Base-by-base conservation (phyloP, 2,113 vertebrate species). In the Eudorcas thomsonii region DNA sequence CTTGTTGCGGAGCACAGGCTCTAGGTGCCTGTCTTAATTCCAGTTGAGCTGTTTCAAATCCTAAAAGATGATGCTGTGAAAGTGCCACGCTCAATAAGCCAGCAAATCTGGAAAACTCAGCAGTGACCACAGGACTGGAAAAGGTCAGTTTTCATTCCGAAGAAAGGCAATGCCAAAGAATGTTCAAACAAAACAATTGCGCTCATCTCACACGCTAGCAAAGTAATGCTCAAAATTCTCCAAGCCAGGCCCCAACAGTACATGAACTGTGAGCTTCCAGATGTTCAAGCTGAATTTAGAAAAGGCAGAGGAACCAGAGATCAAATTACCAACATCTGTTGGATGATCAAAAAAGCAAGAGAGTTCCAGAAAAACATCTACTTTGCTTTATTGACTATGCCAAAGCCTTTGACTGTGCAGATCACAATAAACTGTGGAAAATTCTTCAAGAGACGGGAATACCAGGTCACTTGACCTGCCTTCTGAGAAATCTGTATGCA, bases 1-100 rank as follows among this genome's bases (percentile, higher is more conserved):
- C 36, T 26, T 43, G 36, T 26, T 77, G 36, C 0, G 0, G 1
- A 14, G 11, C 36, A 25, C 12, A 14, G 71, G 36, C 21, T 74
- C 71, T 2, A 14, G 36, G 23, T 25, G 36, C 21, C 21, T 39
- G 36, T 43, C 36, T 43, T 12, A 71, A 71, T 71, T 71, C 67
- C 19, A 71, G n/a, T 23, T 12, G 67, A 71, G n/a, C n/a, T 23
- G 1, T 39, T 71, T 39, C 67, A 39, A 71, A 39, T 71, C 67
- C 67, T 71, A 1, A 71, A 71, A 71, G 19, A 23, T 3, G 67
- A 39, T 39, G n/a, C 19, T 71, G n/a, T 23, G 19, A 23, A 71
- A 39, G 67, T 12, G n/a, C n/a, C 0, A 0, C 10, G 23, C 67
- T 71, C n/a, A 71, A 39, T 71, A 71, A 6, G 19, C 10, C n/a